Conservation (phyloP, 2,113 vertebrate species). For the Malurus alboscapulatus region DNA sequence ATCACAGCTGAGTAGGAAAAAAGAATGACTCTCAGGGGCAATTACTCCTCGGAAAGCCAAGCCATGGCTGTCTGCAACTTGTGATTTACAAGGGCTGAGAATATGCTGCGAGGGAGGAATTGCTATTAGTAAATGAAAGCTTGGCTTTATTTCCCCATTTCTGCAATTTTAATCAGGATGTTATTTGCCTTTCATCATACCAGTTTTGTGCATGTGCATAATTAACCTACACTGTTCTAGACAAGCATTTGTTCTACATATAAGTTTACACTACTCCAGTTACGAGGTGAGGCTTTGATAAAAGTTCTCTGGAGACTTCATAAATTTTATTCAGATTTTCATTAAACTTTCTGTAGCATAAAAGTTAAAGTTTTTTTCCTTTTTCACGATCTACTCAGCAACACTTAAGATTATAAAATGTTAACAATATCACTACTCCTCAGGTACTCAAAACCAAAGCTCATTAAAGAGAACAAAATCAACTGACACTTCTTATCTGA, state of each 20-base stretch:
- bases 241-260: background rate
- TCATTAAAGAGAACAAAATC: background rate
- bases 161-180: background rate
- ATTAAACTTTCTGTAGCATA: background rate
- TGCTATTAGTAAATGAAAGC: background rate
- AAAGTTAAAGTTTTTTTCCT: background rate
- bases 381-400: background rate
- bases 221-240: background rate
- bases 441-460: background rate
- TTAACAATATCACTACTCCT: background rate
- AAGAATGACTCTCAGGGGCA: conserved; percentile 8
- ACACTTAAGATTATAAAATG: background rate
- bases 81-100: conserved; percentile 21
- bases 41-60: background rate
- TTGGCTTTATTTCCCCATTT: conserved; percentile 16
- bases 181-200: background rate
- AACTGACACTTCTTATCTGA: background rate
- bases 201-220: background rate
- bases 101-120: background rate
- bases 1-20: background rate
- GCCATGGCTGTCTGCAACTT: background rate
- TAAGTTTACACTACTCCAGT: background rate
- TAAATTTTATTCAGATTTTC: background rate
- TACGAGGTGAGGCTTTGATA: background rate
- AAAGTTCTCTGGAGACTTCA: background rate